phyloP scores from a whole-genome alignment of 2,888 invertebrate species.

The Aleiodes alternator region DNA sequence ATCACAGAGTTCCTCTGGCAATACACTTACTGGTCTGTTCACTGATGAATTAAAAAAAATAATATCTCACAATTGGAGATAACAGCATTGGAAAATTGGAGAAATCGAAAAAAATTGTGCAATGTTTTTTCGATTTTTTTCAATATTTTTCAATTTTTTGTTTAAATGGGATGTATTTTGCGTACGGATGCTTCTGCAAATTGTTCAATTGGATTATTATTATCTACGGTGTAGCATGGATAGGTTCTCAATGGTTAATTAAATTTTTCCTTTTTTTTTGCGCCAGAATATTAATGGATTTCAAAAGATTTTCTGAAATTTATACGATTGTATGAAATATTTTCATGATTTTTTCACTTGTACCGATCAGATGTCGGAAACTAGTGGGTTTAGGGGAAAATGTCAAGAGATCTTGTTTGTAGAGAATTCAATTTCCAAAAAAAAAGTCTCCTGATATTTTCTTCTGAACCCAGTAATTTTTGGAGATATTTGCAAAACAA shows the following conservation, averaged over 20 bases:
- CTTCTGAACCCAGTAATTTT: too few relatives aligned
- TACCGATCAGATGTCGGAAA: too few relatives aligned
- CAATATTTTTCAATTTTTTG: background rate
- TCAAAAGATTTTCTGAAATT: too few relatives aligned
- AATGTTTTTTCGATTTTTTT: background rate
- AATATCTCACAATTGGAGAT: background rate
- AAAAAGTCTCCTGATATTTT: too few relatives aligned
- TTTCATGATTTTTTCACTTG: too few relatives aligned
- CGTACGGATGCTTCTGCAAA: conserved; percentile 9
- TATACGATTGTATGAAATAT: too few relatives aligned
- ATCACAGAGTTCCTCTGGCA: conserved; percentile 73
- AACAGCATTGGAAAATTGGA: conserved; percentile 2
- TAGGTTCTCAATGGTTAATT: background rate
- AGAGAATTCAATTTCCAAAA: too few relatives aligned
- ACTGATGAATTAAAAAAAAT: conserved; percentile 59
- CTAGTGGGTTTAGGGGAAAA: too few relatives aligned
- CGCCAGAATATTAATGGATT: too few relatives aligned
- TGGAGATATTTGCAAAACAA: too few relatives aligned
- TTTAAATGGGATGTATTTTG: conserved; percentile 25
- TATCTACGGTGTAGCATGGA: conserved; percentile 17
- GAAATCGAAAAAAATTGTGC: background rate
- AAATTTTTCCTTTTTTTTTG: background rate
- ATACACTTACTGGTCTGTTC: conserved; percentile 74
- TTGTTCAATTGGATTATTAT: background rate
- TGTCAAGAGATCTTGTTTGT: too few relatives aligned